Evolutionary conservation across 2,797 vertebrate genomes (phyloP).

Genomic region (Hippoglossus hippoglossus): DNA sequence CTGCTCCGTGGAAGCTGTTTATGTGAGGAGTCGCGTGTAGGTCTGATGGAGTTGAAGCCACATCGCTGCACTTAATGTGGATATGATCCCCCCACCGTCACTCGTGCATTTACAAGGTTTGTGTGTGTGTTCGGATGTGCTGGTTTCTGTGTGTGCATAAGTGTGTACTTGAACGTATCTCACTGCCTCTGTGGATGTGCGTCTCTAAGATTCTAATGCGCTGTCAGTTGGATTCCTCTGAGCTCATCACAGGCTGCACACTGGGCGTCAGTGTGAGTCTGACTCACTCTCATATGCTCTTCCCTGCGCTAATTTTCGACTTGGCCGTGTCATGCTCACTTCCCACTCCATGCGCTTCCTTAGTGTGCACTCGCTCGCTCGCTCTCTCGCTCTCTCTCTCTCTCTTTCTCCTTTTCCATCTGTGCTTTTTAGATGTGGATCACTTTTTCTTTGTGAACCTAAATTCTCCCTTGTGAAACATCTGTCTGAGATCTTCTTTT

Average conservation of each 20-base stretch:
- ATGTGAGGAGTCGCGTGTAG: slow-evolving; percentile 38
- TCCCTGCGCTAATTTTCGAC: slow-evolving; percentile 73
- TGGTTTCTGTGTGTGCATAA: slow-evolving; percentile 27
- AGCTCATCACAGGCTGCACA: slow-evolving; percentile 78
- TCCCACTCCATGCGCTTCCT: slow-evolving; percentile 54
- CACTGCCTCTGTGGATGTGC: slow-evolving; percentile 56
- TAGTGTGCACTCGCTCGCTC: slow-evolving; percentile 37
- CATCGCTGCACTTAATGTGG: slow-evolving; percentile 24
- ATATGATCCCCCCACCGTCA: slow-evolving; percentile 12
- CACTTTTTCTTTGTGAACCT: slow-evolving; percentile 52
- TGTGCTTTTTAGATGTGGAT: slow-evolving; percentile 67
- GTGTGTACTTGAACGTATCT: slow-evolving; percentile 53
- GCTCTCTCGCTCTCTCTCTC: slow-evolving; percentile 9
- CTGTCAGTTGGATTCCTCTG: slow-evolving; percentile 80
- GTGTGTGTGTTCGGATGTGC: slow-evolving; percentile 20
- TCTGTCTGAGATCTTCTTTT: slow-evolving; percentile 60
- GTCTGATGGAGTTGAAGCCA: slow-evolving; percentile 34
- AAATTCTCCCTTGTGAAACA: slow-evolving; percentile 61
- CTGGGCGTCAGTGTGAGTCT: slow-evolving; percentile 78
- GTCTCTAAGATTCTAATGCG: slow-evolving; percentile 72
- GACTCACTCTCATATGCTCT: slow-evolving; percentile 82
- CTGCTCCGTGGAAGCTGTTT: slow-evolving; percentile 54
- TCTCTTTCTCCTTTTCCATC: slow-evolving; percentile 49
- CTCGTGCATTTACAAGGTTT: slow-evolving; percentile 32
- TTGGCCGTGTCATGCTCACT: slow-evolving; percentile 69